These are phyloP conservation scores for Acanthurus lineatus DNA, from an alignment of 2,797 vertebrate species.

Conservation along the genomic window DNA sequence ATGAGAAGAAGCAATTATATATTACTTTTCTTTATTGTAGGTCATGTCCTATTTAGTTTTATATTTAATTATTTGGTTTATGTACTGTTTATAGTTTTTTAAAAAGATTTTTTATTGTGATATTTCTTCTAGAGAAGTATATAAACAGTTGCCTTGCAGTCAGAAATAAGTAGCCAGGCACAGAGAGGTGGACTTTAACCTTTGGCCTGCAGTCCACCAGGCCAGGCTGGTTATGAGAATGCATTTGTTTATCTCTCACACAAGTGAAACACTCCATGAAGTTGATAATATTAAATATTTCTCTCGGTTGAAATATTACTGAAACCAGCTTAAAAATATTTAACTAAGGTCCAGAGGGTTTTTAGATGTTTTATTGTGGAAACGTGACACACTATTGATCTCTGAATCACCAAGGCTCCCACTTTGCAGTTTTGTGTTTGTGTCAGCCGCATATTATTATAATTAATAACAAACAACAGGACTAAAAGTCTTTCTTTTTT, in stretches of 20 bases:
- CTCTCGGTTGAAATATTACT: no score
- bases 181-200: constrained; percentile 72
- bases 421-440: background rate
- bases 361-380: no score
- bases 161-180: background rate
- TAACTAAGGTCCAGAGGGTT: no score
- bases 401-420: background rate
- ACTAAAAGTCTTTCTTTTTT: background rate
- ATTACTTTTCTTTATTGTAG: no score
- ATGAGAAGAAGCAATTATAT: background rate
- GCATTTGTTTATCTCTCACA: background rate
- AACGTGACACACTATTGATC: no score
- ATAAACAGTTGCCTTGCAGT: background rate
- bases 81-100: background rate
- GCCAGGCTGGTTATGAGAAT: constrained; percentile 14
- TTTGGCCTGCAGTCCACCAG: constrained; percentile 10
- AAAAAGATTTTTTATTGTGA: background rate
- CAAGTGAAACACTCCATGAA: no score
- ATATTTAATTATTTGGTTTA: background rate
- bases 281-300: no score
- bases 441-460: background rate
- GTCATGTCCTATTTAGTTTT: no score
- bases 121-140: constrained; percentile 39
- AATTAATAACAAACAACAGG: background rate
- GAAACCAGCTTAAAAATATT: no score